phyloP scores from a whole-genome alignment of 2,888 invertebrate genomes.

The Octonoba sinensis region DNA sequence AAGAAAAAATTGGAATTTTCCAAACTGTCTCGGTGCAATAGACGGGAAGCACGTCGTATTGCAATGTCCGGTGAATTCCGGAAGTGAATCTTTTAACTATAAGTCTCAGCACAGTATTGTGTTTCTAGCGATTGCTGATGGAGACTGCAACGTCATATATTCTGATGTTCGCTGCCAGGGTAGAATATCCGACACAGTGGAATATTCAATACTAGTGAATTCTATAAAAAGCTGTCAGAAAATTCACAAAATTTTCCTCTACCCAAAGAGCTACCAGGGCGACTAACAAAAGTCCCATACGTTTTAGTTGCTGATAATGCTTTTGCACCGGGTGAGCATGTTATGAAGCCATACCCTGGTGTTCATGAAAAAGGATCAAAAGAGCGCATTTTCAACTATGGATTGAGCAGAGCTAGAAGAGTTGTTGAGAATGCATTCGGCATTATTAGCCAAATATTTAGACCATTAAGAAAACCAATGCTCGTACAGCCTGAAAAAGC shows the following conservation, averaged over 20 bases:
- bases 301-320: conserved; percentile 15
- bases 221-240: too few species aligned
- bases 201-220: conserved; percentile 1
- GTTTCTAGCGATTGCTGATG: conserved; percentile 9
- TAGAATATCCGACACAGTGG: neutral
- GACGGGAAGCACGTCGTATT: too few species aligned
- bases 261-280: neutral
- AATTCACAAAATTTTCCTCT: neutral
- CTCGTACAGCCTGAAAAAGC: too few species aligned
- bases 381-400: neutral
- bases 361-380: neutral
- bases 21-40: too few species aligned
- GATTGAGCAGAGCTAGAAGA: conserved; percentile 1
- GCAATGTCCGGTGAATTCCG: conserved; percentile 11
- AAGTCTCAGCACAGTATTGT: conserved; percentile 4
- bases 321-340: neutral
- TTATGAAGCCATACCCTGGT: conserved; percentile 20
- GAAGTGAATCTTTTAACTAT: conserved; percentile 1
- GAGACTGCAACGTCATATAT: neutral
- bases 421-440: conserved; percentile 22
- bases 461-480: neutral
- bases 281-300: neutral
- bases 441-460: neutral
- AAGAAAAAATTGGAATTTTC: too few species aligned
- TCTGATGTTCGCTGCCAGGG: conserved; percentile 4